Evolutionary conservation across 1,140 invertebrate species (phyloP), one percentile per base, ranked within the genome.

Genomic region (Tetraneura akinire): DNA sequence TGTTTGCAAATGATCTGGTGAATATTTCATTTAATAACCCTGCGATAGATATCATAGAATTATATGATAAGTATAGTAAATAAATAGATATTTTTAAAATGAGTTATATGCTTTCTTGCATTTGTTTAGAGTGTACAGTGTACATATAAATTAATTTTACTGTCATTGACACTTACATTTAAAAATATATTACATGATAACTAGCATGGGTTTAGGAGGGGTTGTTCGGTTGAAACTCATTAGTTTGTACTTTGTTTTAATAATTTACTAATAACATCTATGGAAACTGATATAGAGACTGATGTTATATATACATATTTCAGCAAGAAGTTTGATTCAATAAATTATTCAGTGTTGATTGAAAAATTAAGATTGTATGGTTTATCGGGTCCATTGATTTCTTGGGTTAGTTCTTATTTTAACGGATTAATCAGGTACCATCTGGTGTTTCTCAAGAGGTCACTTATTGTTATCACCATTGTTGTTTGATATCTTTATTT

Each of bases 211-310:
- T 64, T 64, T 64, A 64, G 13, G 60, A 64, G 8, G 13, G 26
- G 60, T 5, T 4, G 60, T 3, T 64, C 60, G 6, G 60, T 64
- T 32, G 26, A 64, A 64, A 32, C 60, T 29, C 23, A 62, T 32
- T 9, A n/a, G n/a, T n/a, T n/a, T n/a, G n/a, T 62, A 29, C 60
- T 62, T 16, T 62, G 55, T 60, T 60, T 60, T 60, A 11, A n/a
- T 62, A 32, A 62, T 62, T 8, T 13, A 14, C 21, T 29, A 10
- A 26, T 62, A 62, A 29, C 6, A 60, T 26, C 21, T 14, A 29
- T 60, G 23, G 23, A 26, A 23, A 21, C 6, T 21, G 57, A 21
- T 60, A 23, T 5, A 60, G 18, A 60, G 23, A 60, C 21, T 26
- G 21, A 60, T 26, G 23, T 60, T 29, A 60, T 26, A 26, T 26